Base-by-base conservation (phyloP, 1,140 invertebrate genomes). In the Drosophila repletoides region DNA sequence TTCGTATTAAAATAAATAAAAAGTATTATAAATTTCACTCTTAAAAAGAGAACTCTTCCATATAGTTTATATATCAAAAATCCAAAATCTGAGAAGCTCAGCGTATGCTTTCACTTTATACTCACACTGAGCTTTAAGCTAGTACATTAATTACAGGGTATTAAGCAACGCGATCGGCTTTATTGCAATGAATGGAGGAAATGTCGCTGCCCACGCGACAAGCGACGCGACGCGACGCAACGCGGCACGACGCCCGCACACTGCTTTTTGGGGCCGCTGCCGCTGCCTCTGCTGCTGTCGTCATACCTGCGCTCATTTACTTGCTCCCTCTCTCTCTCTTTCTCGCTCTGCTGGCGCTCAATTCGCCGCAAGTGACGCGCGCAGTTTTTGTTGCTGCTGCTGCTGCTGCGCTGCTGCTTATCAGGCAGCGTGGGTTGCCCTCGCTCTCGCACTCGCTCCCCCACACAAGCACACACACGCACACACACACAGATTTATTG, bases 281-380 rank as follows among this genome's bases (percentile, higher is more conserved):
- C 41, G 29, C 28, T 21, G 45, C 6, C n/a, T 26, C 15, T 51
- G 29, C 2, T 55, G 45, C 33, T 56, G 28, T 58, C 65, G 61
- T 70, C 55, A 67, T 76, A 55, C 22, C 28, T 56, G 34, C 19
- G 26, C 41, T 9, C 15, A 3, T 28, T 12, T 10, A 41, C 24
- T 6, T 2, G 2, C 4, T 33, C n/a, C 1, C 14, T 24, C 29
- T 21, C 5, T 12, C 3, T 12, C 5, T 31, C 0, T 9, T 40
- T 38, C 48, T 53, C 60, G 53, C 40, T 46, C 43, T 21, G 9
- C 31, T 28, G 15, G 7, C 40, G 17, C 10, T 26, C 24, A 81
- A 83, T 83, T 83, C 79, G 77, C 65, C 79, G 73, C 73, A 59
- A 83, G 73, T 66, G 56, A 77, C 69, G 53, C 64, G 77, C 77